phyloP scores from a whole-genome alignment of 2,888 invertebrate species.

The Parascotia fuliginaria region DNA sequence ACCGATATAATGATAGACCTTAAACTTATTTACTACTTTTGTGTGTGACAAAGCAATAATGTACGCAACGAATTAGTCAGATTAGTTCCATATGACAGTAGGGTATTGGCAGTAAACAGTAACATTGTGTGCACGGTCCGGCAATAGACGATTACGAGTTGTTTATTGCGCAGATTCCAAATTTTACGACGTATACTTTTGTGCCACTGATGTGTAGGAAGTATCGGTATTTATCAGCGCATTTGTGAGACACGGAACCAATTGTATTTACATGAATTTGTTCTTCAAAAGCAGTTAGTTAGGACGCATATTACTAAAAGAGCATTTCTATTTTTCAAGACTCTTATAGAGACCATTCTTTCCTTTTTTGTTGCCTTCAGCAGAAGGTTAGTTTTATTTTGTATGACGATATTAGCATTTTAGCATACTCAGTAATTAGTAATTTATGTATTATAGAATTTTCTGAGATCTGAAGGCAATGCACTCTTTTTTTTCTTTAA shows the following conservation, averaged over 20 bases:
- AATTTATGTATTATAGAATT: too few species aligned
- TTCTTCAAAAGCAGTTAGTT: not conserved
- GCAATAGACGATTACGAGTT: conserved; percentile 31
- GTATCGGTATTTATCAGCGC: conserved; percentile 1
- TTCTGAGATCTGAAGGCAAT: too few species aligned
- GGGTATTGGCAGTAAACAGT: conserved; percentile 1
- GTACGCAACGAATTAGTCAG: not conserved
- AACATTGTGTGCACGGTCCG: not conserved
- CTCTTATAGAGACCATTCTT: too few species aligned
- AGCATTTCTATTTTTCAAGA: too few species aligned
- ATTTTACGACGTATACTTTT: conserved; percentile 31
- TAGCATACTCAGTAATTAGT: too few species aligned
- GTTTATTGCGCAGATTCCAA: conserved; percentile 43
- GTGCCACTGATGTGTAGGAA: conserved; percentile 4
- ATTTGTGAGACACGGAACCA: not conserved
- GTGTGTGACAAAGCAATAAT: not conserved
- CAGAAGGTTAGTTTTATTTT: too few species aligned
- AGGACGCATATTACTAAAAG: too few species aligned
- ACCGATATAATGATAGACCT: not conserved
- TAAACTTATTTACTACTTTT: not conserved
- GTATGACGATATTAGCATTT: too few species aligned
- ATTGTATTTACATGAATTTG: not conserved
- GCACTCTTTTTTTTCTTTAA: too few species aligned
- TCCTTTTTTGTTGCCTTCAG: too few species aligned
- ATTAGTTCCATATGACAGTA: conserved; percentile 3